These are phyloP conservation scores for Mormyrus hasselquistii DNA, from an alignment of 2,797 vertebrate species.

Conservation along the genomic window DNA sequence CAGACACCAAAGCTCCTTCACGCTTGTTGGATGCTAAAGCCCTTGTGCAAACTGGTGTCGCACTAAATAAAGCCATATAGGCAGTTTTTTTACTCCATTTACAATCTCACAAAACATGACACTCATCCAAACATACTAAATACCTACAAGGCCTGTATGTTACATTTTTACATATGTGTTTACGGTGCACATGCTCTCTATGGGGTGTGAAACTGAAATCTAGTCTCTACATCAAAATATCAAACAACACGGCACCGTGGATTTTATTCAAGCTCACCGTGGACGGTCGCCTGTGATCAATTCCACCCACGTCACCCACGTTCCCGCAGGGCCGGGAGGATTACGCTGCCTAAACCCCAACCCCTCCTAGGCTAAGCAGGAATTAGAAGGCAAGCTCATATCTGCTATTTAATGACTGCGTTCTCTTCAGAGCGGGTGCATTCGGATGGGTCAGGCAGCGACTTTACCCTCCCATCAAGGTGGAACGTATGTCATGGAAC, in stretches of 20 bases:
- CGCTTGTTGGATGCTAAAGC: neutral
- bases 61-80: neutral
- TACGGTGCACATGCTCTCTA: neutral
- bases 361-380: constrained; percentile 50
- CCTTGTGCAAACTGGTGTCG: neutral
- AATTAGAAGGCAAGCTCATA: constrained; percentile 46
- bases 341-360: constrained; percentile 42
- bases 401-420: constrained; percentile 36
- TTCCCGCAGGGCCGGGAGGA: constrained; percentile 29
- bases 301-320: constrained; percentile 37
- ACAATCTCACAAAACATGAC: neutral
- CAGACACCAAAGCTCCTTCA: neutral
- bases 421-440: constrained; percentile 17
- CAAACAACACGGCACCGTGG: neutral
- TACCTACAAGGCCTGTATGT: neutral
- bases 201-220: neutral
- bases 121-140: neutral
- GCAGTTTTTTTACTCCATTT: neutral
- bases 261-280: neutral
- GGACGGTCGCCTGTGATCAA: constrained; percentile 29
- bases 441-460: constrained; percentile 58
- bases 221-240: neutral
- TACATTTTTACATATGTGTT: neutral
- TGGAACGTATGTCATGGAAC: constrained; percentile 54
- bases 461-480: constrained; percentile 46